Conservation (phyloP, 2,888 invertebrate genomes). For the Coecobrya sp. region DNA sequence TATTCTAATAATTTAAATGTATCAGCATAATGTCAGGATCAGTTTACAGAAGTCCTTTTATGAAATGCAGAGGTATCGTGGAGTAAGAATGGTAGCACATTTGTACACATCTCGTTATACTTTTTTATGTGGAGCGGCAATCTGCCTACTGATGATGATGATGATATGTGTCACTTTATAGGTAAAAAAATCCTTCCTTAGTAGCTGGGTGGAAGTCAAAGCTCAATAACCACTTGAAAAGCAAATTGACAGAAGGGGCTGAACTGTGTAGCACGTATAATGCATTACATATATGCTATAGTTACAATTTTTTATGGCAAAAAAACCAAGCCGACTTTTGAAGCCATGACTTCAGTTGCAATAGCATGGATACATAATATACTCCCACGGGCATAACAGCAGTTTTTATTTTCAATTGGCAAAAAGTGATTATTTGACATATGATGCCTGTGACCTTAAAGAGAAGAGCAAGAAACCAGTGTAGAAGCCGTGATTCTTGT, state of each 20-base stretch:
- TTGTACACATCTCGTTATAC: background rate
- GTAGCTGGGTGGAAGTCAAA: background rate
- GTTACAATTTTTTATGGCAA: background rate
- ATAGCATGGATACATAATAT: background rate
- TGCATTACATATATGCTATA: background rate
- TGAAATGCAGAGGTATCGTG: background rate
- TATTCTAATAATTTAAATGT: slow-evolving; percentile 43
- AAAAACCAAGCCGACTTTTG: background rate
- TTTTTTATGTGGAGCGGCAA: background rate
- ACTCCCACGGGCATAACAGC: slow-evolving; percentile 65
- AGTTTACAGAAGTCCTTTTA: background rate
- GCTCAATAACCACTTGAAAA: slow-evolving; percentile 18
- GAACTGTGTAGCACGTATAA: background rate
- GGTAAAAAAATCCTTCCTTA: background rate
- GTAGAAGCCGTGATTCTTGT: slow-evolving; percentile 23
- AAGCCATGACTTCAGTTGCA: background rate
- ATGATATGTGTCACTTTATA: background rate
- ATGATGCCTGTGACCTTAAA: slow-evolving; percentile 72
- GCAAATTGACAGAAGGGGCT: slow-evolving; percentile 1
- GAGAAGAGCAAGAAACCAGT: background rate
- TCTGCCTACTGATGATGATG: too few relatives aligned
- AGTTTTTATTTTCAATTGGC: slow-evolving; percentile 55
- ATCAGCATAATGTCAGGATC: background rate
- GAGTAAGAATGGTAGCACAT: background rate
- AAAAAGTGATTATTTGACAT: slow-evolving; percentile 62